Evolutionary conservation across 2,888 invertebrate species (phyloP), one percentile per base, ranked within the genome.

Genomic region (Synanthedon myopaeformis): DNA sequence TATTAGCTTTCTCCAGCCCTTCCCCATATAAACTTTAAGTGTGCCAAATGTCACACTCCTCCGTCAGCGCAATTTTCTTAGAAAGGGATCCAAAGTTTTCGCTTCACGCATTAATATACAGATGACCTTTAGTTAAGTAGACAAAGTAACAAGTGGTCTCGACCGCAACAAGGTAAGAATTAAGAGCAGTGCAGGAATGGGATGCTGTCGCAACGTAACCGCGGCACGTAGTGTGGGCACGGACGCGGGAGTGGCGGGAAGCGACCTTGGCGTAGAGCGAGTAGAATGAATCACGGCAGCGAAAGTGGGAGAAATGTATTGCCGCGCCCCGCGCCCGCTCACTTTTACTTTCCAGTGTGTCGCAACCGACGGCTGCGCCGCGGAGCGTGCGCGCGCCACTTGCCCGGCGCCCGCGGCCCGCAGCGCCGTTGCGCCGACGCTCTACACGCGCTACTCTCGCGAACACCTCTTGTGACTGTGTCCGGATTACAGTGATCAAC

Each of bases 331-430:
- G 79, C 79, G 80, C 79, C 81, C 82, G 76, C 79, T 84, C 79
- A 87, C 85, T 85, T 87, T 87, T 86, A 87, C 86, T 88, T 86
- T 86, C 85, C 74, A 80, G 76, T 79, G 82, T 85, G 86, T 82
- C 86, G 86, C 85, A 87, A 85, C 80, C 78, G 79, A 74, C 72
- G 70, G 76, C 78, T 79, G 76, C 79, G 74, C 76, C 79, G 81
- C 73, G 67, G 76, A 74, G 76, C 54, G 52, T 50, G 58, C 56
- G 52, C 76, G 76, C 79, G 84, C 80, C 87, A 85, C 85, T 85
- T 84, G 84, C 79, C 79, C 85, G 85, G 84, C 85, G 85, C 83
- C 80, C 84, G 84, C 85, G 84, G 84, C 84, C 83, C 84, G 80
- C 81, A 80, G 82, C 85, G 83, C 84, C 82, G 83, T 80, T 76